Evolutionary conservation across 2,888 invertebrate genomes (phyloP), one percentile per base, ranked within the genome.

Genomic region (Brachynemurus nebulosus): DNA sequence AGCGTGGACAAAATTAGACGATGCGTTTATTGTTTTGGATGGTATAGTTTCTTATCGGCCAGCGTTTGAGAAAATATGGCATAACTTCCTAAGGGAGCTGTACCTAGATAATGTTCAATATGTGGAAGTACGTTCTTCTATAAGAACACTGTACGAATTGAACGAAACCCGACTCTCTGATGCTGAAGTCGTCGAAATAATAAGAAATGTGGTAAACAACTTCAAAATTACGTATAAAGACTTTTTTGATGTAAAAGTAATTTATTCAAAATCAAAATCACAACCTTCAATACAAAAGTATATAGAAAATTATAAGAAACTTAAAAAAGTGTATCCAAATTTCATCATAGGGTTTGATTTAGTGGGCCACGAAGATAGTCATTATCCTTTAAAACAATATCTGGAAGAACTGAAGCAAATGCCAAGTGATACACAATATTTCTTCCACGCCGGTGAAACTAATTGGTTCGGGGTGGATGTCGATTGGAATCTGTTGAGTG

Each of bases 391-490:
- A 1, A 59, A 70, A 27, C 69, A 75, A 12, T 83, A 78, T 47
- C 65, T 72, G 1, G 66, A 76, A 1, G 65, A 73, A 48, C 57
- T 86, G 27, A 52, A 69, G 18, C 56, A 61, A 4, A 58, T 70
- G 2, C 65, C 69, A 0, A 60, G 68, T 1, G 61, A 70, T 16
- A 63, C 84, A 1, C 67, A 75, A 39, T 81, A 76, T 54, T 86
- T 78, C 57, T 85, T 86, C 55, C 86, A 88, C 57, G 84, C 86
- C 0, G 88, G 85, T 0, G 86, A 88, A 63, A 86, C 86, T 0
- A 76, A 82, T 57, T 82, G 84, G 83, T 74, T 67, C 54, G 83
- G 76, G 14, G 66, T 67, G 12, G n/a, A n/a, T n/a, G 73, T 76
- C 0, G 86, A 88, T 57, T 72, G 77, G 45, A 86, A 86, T 59